Base-by-base conservation (phyloP, 2,888 invertebrate species). In the Mactromeris polynyma region DNA sequence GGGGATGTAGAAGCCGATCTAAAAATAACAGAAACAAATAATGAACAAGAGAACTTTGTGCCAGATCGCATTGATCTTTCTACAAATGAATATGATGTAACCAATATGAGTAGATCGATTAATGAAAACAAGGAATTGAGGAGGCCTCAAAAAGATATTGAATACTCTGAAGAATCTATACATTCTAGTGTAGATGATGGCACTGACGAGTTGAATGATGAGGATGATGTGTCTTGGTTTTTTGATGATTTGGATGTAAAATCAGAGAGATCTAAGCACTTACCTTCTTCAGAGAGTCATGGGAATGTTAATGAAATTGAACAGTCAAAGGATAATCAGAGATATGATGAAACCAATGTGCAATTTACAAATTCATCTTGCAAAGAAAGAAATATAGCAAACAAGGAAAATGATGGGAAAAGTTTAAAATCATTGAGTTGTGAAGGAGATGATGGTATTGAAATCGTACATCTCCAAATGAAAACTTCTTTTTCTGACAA, bases 381-480 rank as follows among this genome's bases (percentile, higher is more conserved):
- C 11, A 9, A 7, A 6, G 26, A 9, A 26, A 64, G 26, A n/a
- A 64, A 64, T 26, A 26, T 9, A 64, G 58, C 11, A 26, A 64
- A 26, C 21, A 9, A 64, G 21, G 26, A 64, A 64, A 26, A 26
- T 26, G 51, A 51, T 17, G 58, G n/a, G n/a, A 26, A 54, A 26
- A 26, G 58, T 26, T n/a, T 21, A 2, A 73, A 73, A 46, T 0
- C 36, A 26, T 33, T 58, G 6, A 11, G 4, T 2, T n/a, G 31
- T 78, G n/a, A 42, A 11, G 33, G 46, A 51, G 54, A 78, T 33
- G 26, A 78, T 73, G 78, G 33, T 82, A 54, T 82, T 51, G 46
- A 83, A 69, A 9, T 80, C 42, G n/a, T 87, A 42, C 54, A 83
- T 51, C 42, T 83, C 9, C 51, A 87, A 33, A 83, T 87, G 83